These are phyloP conservation scores for Stramonita haemastoma DNA, from an alignment of 2,888 invertebrate species.

Conservation along the genomic window DNA sequence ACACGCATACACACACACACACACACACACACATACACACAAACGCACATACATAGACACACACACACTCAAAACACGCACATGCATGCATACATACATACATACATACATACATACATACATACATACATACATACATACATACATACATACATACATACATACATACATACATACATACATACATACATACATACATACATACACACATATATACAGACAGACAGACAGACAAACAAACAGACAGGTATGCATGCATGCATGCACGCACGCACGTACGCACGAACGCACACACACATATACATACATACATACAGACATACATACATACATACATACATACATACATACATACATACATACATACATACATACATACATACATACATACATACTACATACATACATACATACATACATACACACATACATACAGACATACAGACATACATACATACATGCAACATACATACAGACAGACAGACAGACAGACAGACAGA, in stretches of 20 bases:
- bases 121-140: neutral
- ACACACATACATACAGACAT: too few species aligned
- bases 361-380: too few species aligned
- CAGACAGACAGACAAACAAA: neutral
- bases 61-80: neutral
- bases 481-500: too few species aligned
- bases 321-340: neutral
- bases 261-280: neutral
- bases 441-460: too few species aligned
- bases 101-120: neutral
- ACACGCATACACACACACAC: too few species aligned
- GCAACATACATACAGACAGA: too few species aligned
- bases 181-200: neutral
- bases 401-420: too few species aligned
- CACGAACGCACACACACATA: constrained; percentile 5
- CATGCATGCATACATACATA: neutral
- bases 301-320: neutral
- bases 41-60: too few species aligned
- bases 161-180: neutral
- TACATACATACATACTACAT: too few species aligned
- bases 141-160: constrained; percentile 12
- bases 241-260: neutral
- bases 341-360: neutral
- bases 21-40: too few species aligned
- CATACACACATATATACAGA: neutral